Evolutionary conservation across 2,113 vertebrate species (phyloP).

Genomic region (Trichomycterus rosablanca): DNA sequence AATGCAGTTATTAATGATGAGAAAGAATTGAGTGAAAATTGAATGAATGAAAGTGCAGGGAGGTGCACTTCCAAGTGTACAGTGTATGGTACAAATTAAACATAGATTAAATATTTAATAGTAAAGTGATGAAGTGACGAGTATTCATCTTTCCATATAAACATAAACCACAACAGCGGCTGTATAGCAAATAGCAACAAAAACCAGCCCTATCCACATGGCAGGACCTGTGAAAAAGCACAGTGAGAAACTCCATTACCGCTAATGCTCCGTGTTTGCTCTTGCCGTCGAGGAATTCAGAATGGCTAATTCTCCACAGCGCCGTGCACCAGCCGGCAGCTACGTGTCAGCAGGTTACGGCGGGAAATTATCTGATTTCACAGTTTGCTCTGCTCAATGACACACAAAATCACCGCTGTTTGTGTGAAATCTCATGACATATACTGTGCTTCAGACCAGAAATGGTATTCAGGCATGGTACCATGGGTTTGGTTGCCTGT

Average conservation of each 20-base stretch:
- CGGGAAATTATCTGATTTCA: conserved; percentile 42
- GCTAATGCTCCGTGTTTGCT: conserved; percentile 39
- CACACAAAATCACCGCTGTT: conserved; percentile 10
- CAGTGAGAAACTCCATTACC: conserved; percentile 37
- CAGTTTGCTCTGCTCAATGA: conserved; percentile 26
- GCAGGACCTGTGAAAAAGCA: conserved; percentile 18
- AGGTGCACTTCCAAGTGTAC: too few species aligned
- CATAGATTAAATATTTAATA: too few species aligned
- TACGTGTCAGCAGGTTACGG: conserved; percentile 23
- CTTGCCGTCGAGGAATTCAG: conserved; percentile 37
- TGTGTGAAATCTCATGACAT: conserved; percentile 25
- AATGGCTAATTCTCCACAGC: conserved; percentile 37
- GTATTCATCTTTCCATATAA: too few species aligned
- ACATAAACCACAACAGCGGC: too few species aligned
- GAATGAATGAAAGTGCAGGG: too few species aligned
- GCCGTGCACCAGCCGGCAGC: conserved; percentile 28
- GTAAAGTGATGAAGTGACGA: too few species aligned
- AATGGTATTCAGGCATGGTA: background rate
- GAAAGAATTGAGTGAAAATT: too few species aligned
- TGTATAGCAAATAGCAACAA: background rate
- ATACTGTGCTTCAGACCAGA: conserved; percentile 31
- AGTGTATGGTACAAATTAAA: too few species aligned
- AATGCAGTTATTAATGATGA: too few species aligned
- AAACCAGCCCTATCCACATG: background rate
- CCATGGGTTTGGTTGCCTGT: too few species aligned